Conservation (phyloP, 2,797 vertebrate genomes). For the Chloroceryle amazona region DNA sequence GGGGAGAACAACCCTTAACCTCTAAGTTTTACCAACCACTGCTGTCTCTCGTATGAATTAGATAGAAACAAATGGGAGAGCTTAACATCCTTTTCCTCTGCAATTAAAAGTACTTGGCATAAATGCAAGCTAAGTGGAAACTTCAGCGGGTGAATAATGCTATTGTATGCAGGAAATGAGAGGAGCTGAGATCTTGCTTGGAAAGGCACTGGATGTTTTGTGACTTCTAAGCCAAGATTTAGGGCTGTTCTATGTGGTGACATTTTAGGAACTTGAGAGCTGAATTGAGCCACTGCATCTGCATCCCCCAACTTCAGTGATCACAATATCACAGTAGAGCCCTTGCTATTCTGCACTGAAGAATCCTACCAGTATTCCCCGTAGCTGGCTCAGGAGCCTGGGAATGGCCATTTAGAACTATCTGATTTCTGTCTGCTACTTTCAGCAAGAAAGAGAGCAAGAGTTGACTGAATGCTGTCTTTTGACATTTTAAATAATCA, state of each 20-base stretch:
- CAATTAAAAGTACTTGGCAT: conserved; percentile 74
- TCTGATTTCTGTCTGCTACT: background rate
- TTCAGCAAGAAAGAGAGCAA: background rate
- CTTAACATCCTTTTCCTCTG: conserved; percentile 72
- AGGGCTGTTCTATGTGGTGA: background rate
- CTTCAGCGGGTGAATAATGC: conserved; percentile 67
- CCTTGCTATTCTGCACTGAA: background rate
- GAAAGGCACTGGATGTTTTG: conserved; percentile 56
- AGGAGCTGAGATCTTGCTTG: conserved; percentile 25
- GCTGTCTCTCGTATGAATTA: conserved; percentile 43
- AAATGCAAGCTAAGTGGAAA: conserved; percentile 74
- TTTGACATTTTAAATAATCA: conserved; percentile 10
- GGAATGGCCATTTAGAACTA: background rate
- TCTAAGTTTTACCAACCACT: conserved; percentile 34
- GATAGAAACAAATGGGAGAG: conserved; percentile 52
- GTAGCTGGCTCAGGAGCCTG: background rate
- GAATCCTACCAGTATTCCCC: background rate
- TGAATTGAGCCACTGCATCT: background rate
- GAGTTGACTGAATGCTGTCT: background rate
- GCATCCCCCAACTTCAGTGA: background rate
- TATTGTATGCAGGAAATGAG: conserved; percentile 71
- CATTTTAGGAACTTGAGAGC: conserved; percentile 12
- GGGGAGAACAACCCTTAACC: background rate
- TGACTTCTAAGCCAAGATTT: conserved; percentile 42
- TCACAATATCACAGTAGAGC: background rate